A percentile compares a stretch with the other conserved stretches of the same genome.
Conservation (phyloP, 2,797 vertebrate genomes). For the Anableps anableps region DNA sequence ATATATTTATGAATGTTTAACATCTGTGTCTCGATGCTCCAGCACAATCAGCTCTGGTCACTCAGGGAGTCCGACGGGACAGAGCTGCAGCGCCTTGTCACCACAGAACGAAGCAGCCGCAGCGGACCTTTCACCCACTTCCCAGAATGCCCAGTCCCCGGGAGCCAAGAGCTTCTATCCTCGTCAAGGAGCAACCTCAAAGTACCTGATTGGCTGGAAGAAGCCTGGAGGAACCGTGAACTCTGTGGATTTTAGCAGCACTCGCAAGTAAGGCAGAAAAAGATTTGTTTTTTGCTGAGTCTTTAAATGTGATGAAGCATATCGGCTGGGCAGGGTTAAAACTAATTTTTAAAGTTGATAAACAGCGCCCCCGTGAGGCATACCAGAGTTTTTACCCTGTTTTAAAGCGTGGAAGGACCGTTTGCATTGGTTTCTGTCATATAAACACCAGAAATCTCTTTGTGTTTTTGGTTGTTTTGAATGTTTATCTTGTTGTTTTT, state of each 20-base stretch:
- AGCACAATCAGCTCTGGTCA: conserved; percentile 91
- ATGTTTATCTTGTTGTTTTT: background rate
- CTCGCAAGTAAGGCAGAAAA: conserved; percentile 89
- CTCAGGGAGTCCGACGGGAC: conserved; percentile 88
- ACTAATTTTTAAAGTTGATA: background rate
- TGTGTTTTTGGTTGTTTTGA: background rate
- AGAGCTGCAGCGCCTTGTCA: conserved; percentile 86
- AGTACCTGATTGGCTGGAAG: conserved; percentile 98
- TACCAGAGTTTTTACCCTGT: background rate
- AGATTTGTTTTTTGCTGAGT: background rate
- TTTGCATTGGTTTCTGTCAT: background rate
- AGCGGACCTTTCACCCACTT: conserved; percentile 79
- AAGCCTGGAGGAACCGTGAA: conserved; percentile 97
- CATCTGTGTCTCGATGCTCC: conserved; percentile 38
- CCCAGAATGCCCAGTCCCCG: conserved; percentile 85
- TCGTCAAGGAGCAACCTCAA: conserved; percentile 96
- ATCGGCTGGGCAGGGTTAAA: background rate
- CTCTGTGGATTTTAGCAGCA: conserved; percentile 96
- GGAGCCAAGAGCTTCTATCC: conserved; percentile 95
- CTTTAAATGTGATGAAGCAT: conserved; percentile 17
- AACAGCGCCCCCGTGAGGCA: conserved; percentile 68
- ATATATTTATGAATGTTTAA: conserved; percentile 3
- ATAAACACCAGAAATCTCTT: background rate
- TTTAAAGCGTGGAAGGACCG: background rate
- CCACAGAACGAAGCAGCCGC: conserved; percentile 87